Evolutionary conservation across 2,797 vertebrate species (phyloP).

Genomic region (Acanthornis magna): DNA sequence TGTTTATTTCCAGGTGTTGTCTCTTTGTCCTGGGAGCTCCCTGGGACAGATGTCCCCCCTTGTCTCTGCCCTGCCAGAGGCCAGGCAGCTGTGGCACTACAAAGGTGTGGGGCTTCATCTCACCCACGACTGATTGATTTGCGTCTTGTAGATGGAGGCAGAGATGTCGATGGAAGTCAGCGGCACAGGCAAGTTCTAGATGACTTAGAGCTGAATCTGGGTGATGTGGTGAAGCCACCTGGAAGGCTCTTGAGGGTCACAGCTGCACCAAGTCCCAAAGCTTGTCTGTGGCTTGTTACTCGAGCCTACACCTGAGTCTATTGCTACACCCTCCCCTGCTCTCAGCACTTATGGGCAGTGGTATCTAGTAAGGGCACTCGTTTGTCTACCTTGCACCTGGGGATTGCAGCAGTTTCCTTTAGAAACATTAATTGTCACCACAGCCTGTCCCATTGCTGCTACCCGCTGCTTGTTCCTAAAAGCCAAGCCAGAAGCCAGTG

Average conservation of each 20-base stretch:
- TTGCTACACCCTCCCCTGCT: not conserved
- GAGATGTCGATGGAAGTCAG: not conserved
- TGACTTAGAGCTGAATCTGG: not conserved
- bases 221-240: not conserved
- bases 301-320: not conserved
- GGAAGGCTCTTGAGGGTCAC: not conserved
- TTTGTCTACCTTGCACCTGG: not conserved
- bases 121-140: rapidly evolving
- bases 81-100: not conserved
- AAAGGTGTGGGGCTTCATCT: not conserved
- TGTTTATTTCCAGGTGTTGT: not conserved
- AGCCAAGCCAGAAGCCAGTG: rapidly evolving
- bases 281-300: not conserved
- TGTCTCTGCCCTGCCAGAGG: not conserved
- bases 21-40: not conserved
- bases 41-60: not conserved
- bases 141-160: not conserved
- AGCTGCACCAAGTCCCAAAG: not conserved
- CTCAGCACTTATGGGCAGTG: not conserved
- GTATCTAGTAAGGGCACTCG: not conserved
- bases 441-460: not conserved
- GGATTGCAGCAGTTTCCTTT: not conserved
- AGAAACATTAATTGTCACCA: not conserved
- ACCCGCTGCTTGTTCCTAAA: not conserved
- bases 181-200: rapidly evolving